phyloP scores from a whole-genome alignment of 1,140 invertebrate species.

The Episyrphus balteatus region DNA sequence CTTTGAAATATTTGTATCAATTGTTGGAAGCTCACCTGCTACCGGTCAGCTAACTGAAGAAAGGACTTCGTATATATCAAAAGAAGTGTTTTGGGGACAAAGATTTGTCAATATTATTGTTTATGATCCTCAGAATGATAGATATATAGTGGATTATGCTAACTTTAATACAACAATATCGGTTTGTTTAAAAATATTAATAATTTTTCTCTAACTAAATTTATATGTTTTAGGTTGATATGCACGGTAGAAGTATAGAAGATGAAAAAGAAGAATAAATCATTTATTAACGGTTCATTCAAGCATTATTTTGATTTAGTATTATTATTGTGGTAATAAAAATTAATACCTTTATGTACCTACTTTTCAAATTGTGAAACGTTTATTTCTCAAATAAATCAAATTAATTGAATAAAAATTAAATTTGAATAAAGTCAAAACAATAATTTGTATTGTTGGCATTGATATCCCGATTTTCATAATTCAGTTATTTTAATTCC shows the following conservation, averaged over 20 bases:
- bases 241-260: constrained; percentile 2
- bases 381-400: too few species aligned
- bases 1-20: constrained; percentile 78
- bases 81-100: constrained; percentile 79
- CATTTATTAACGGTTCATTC: too few species aligned
- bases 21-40: constrained; percentile 69
- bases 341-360: too few species aligned
- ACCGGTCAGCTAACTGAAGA: constrained; percentile 64
- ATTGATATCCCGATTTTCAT: too few species aligned
- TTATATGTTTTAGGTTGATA: constrained; percentile 13
- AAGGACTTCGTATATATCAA: constrained; percentile 68
- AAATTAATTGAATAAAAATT: too few species aligned
- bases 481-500: too few species aligned
- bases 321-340: too few species aligned
- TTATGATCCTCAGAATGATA: constrained; percentile 79
- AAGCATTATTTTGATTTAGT: too few species aligned
- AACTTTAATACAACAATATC: constrained; percentile 76
- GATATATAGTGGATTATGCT: constrained; percentile 88
- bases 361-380: too few species aligned
- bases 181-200: constrained; percentile 8
- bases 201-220: not conserved
- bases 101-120: constrained; percentile 57
- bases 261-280: too few species aligned
- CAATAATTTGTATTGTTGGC: too few species aligned
- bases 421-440: too few species aligned